Base-by-base conservation (phyloP, 2,797 vertebrate genomes). In the Ambastaia sidthimunki region DNA sequence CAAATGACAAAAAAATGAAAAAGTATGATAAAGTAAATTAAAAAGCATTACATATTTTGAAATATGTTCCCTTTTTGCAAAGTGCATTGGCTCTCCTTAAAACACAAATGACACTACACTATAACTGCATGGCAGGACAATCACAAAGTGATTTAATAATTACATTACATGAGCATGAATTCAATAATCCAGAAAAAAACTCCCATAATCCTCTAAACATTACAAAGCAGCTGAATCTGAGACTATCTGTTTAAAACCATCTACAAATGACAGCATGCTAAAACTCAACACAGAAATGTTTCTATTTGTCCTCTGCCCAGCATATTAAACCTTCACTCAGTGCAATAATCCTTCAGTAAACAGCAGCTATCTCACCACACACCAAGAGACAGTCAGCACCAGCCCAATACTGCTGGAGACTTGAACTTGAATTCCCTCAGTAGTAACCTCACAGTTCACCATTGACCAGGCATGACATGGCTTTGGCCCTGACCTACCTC, bases 401-500 rank as follows among this genome's bases (percentile, higher is more conserved):
- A 80, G 47, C 66, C 71, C 10, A 62, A 76, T 82, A 60, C 68
- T 62, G 52, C 57, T 25, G 60, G 82, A 79, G 52, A 85, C 88
- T 89, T 92, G 87, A 93, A 92, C 91, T 88, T 88, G 90, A 86
- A 90, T 88, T 90, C 89, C 89, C 89, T 88, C 83, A 88, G 82
- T 86, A 18, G 7, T 21, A 57, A 25, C 70, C 28, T 60, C 59
- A 63, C 37, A 5, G 65, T 74, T 72, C 75, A 81, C 85, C 83
- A 31, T 82, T 83, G 84, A 6, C 48, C 84, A 82, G 83, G 90
- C 84, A 28, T 88, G 86, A 90, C 88, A 89, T 89, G 90, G 84
- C 89, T 92, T 92, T 94, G 92, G 91, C 91, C 92, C 89, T 92
- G 92, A 93, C 92, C 91, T 85, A 69, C 62, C 81, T 92, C 93